Conservation (phyloP, 2,888 invertebrate genomes). For the Drosophila rubida region DNA sequence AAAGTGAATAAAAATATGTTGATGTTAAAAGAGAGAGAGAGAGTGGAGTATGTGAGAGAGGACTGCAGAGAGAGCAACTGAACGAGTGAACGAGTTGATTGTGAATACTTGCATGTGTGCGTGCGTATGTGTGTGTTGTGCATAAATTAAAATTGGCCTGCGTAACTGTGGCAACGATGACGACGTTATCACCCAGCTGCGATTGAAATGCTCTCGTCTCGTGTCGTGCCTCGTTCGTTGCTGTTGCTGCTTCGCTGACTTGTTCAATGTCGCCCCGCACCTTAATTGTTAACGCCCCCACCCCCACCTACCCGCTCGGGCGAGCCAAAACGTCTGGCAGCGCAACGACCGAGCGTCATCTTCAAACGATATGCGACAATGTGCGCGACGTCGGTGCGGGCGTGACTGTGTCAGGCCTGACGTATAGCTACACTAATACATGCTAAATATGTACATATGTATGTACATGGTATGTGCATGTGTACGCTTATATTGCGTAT, state of each 20-base stretch:
- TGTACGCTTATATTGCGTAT: neutral
- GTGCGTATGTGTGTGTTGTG: conserved; percentile 47
- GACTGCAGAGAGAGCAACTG: conserved; percentile 18
- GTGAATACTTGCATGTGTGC: conserved; percentile 25
- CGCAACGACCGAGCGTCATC: conserved; percentile 72
- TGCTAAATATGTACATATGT: neutral
- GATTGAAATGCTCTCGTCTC: conserved; percentile 46
- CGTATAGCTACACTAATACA: conserved; percentile 25
- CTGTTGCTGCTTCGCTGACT: conserved; percentile 53
- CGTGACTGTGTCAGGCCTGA: conserved; percentile 40
- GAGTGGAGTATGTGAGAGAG: conserved; percentile 8
- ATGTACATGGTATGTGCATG: neutral
- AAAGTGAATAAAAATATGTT: conserved; percentile 42
- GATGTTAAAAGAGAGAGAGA: conserved; percentile 21
- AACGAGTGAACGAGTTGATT: conserved; percentile 58
- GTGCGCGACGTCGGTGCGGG: conserved; percentile 18
- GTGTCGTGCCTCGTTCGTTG: conserved; percentile 32
- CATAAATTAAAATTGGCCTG: conserved; percentile 77
- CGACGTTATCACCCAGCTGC: conserved; percentile 63
- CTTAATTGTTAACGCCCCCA: conserved; percentile 41
- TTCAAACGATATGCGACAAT: conserved; percentile 65
- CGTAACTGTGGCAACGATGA: conserved; percentile 62
- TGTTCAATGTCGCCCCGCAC: conserved; percentile 70
- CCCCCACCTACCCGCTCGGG: conserved; percentile 36
- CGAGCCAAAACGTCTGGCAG: conserved; percentile 74